These are phyloP conservation scores for Okamejei kenojei DNA, from an alignment of 2,797 vertebrate genomes.

Conservation along the genomic window DNA sequence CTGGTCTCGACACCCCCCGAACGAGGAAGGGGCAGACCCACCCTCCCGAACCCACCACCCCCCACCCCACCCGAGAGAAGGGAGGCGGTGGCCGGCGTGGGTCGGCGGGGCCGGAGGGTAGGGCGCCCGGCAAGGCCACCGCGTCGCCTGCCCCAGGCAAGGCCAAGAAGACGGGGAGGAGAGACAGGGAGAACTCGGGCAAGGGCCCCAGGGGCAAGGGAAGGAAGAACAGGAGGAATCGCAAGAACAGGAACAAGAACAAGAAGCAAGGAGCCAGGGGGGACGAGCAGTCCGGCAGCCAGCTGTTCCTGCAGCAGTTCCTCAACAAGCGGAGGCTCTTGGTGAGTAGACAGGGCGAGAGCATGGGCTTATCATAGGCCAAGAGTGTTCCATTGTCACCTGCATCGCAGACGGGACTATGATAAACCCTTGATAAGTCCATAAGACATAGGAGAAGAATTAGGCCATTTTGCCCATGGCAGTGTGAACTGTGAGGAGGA, in stretches of 20 bases:
- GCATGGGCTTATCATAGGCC: too few species aligned
- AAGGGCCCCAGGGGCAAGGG: background rate
- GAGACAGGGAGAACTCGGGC: background rate
- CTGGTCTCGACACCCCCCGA: background rate
- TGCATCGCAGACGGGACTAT: too few species aligned
- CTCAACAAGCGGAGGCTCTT: slow-evolving; percentile 59
- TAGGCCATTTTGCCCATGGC: too few species aligned
- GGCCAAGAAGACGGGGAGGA: background rate
- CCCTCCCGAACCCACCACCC: too few species aligned
- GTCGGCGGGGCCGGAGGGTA: background rate
- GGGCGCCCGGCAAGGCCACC: background rate
- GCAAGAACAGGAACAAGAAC: slow-evolving; percentile 14
- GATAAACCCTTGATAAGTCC: too few species aligned
- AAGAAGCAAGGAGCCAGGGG: background rate
- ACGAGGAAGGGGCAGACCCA: background rate
- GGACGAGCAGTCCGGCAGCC: slow-evolving; percentile 5
- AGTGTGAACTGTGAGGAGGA: too few species aligned
- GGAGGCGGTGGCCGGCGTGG: too few species aligned
- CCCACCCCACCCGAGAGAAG: background rate
- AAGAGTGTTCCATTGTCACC: too few species aligned
- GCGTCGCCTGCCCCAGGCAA: background rate
- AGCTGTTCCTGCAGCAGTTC: slow-evolving; percentile 55
- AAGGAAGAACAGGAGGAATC: background rate
- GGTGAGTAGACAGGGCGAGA: slow-evolving; percentile 49
- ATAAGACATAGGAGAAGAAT: too few species aligned